Conservation (phyloP, 2,113 vertebrate species). For the Zapus hudsonius region DNA sequence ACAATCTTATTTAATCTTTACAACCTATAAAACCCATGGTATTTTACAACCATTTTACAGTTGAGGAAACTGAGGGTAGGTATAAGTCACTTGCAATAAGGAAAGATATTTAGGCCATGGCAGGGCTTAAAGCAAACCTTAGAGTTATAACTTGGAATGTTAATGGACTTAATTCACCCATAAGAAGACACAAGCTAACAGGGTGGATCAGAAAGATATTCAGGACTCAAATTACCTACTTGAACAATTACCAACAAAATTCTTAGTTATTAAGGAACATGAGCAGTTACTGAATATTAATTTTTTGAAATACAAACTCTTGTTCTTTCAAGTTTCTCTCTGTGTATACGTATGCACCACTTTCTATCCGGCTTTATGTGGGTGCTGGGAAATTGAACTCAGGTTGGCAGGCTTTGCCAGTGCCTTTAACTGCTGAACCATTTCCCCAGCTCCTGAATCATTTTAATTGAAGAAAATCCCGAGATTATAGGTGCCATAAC, state of each 20-base stretch:
- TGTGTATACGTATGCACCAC: too few species aligned
- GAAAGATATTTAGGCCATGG: not conserved
- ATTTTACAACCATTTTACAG: constrained; percentile 7
- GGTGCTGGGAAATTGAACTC: too few species aligned
- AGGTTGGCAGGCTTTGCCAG: too few species aligned
- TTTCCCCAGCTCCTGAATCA: not conserved
- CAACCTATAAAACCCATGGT: not conserved
- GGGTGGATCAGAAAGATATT: not conserved
- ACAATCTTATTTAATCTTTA: not conserved
- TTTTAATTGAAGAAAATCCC: constrained; percentile 49
- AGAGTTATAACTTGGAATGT: too few species aligned
- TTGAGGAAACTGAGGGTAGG: constrained; percentile 26
- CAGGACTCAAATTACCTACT: constrained; percentile 21
- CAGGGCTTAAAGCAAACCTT: too few species aligned
- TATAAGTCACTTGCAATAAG: not conserved
- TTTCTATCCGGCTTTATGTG: too few species aligned
- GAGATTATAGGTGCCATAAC: not conserved
- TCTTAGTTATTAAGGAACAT: constrained; percentile 1
- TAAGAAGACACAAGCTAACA: too few species aligned
- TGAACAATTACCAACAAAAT: not conserved
- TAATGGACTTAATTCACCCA: too few species aligned
- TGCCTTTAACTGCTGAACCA: too few species aligned
- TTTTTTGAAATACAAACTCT: constrained; percentile 33
- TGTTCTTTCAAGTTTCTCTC: not conserved
- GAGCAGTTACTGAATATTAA: not conserved